Base-by-base conservation (phyloP, 2,888 invertebrate genomes). In the Pycnomerus fuliginosus region DNA sequence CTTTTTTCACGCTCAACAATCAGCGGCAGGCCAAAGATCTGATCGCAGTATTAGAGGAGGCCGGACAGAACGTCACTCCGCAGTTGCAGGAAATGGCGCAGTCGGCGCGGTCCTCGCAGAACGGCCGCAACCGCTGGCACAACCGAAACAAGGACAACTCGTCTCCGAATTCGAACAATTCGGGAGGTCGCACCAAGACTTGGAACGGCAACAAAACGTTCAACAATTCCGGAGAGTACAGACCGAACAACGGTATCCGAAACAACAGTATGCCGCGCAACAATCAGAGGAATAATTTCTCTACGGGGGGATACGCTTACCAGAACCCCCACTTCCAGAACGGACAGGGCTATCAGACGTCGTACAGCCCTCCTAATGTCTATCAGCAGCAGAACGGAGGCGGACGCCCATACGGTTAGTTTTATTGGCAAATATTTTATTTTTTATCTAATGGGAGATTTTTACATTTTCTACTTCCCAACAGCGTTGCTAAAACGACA, bases 1-100 rank as follows among this genome's bases (percentile, higher is more conserved):
- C 97, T 2, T 96, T 95, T 75, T 97, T 98, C 74, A 96, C 97
- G 0, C 83, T 86, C 7, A 85, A 85, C 48, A 96, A 98, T 71
- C 84, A 86, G 17, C 85, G 93, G 47, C 95, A 97, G 70, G 94
- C 96, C 1, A 87, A 89, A 53, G 95, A 95, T 63, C 74, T 98
- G 51, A 84, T 98, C 38, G 85, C 90, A 15, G 94, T 97, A 2
- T 75, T 98, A 29, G 84, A 88, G 56, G 97, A 98, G 73, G 95
- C 97, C 16, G 91, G 93, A 1, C 97, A 97, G 68, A 50, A 32
- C n/a, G 57, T 65, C 15, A 30, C 41, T 11, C 53, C 61, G 1
- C 52, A 67, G 52, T 43, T 65, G 46, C 24, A 62, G 39, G 65
- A 68, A 68, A 59, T 78, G 72, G 57, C 78, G 66, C 52, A 79